Evolutionary conservation across 2,888 invertebrate genomes (phyloP).

Genomic region (Lepidocyrtinus sp.): DNA sequence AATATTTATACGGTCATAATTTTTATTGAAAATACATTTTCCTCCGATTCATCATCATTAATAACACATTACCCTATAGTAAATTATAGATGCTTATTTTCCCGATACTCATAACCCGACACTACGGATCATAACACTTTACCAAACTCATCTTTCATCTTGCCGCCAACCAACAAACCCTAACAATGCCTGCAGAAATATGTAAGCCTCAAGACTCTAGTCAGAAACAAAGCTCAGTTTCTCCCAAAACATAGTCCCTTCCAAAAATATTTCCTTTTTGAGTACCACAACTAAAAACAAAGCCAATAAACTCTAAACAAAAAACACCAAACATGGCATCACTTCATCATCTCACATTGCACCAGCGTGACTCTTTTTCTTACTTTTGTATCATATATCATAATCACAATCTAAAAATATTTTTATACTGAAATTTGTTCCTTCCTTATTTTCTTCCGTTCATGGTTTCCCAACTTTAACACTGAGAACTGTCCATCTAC

Average conservation of each 20-base stretch:
- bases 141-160: conserved; percentile 8
- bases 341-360: conserved; percentile 3
- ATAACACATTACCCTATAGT: not conserved
- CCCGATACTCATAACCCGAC: not conserved
- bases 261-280: not conserved
- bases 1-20: conserved; percentile 4
- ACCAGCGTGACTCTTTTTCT: not conserved
- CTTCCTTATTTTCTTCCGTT: conserved; percentile 12
- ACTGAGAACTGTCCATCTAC: no score
- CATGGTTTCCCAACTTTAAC: no score
- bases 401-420: not conserved
- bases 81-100: not conserved
- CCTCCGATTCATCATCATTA: conserved; percentile 3
- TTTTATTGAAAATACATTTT: not conserved
- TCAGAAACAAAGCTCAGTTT: not conserved
- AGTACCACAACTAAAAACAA: not conserved
- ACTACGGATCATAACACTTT: not conserved
- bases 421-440: conserved; percentile 1
- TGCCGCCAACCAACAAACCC: not conserved
- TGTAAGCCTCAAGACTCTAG: not conserved
- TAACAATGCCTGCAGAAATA: not conserved
- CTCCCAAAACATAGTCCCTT: not conserved
- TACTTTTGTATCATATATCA: conserved; percentile 22
- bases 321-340: not conserved
- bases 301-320: not conserved